Evolutionary conservation across 2,797 vertebrate species (phyloP).

Genomic region (Ciconia nigra): DNA sequence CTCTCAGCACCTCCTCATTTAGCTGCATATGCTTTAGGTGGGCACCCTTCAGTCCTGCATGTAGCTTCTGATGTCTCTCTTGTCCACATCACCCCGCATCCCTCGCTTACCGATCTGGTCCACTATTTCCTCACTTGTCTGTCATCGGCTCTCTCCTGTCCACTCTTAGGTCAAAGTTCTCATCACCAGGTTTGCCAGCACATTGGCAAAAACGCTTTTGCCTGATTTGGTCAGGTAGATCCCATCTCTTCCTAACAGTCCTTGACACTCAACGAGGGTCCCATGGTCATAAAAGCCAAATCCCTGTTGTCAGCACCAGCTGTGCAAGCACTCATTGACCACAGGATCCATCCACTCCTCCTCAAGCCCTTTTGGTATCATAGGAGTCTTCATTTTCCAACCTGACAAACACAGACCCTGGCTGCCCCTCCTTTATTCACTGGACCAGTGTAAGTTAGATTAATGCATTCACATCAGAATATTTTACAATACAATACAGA

Average conservation of each 20-base stretch:
- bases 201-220: background rate
- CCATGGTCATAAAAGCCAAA: background rate
- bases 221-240: background rate
- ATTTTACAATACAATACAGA: background rate
- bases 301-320: background rate
- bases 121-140: background rate
- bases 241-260: background rate
- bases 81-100: background rate
- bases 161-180: background rate
- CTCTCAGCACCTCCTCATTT: background rate
- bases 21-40: background rate
- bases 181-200: background rate
- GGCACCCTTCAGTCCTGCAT: background rate
- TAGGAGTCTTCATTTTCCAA: background rate
- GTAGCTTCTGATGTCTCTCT: background rate
- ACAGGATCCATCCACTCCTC: background rate
- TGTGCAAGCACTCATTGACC: background rate
- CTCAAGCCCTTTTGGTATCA: background rate
- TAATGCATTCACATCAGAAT: background rate
- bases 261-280: background rate
- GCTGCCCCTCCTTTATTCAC: background rate
- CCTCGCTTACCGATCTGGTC: background rate
- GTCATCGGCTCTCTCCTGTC: background rate
- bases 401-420: background rate
- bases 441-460: background rate